Evolutionary conservation across 2,113 vertebrate species (phyloP), one percentile per base, ranked within the genome.

Genomic region (Bettongia penicillata): DNA sequence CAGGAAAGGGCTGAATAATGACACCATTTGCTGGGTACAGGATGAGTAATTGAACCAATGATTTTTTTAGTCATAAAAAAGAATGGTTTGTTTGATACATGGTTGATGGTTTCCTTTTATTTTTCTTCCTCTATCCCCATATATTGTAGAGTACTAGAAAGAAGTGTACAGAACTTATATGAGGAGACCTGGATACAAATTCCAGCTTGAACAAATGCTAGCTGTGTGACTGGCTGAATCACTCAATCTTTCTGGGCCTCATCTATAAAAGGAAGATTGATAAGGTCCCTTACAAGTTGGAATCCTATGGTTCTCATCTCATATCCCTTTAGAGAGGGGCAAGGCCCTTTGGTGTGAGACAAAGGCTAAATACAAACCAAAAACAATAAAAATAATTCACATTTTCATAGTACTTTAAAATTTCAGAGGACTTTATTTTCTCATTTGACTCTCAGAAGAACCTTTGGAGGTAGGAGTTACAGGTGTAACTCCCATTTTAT

Each of bases 41-140:
- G 48, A 14, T 91, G 61, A 37, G 9, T 53, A 51, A 94, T n/a
- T 22, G 51, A 26, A 47, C 10, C 0, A 51, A 26, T 92, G 11
- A 51, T 0, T 24, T 55, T 94, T 96, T 94, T n/a, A 53, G 52
- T 95, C 51, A 22, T 68, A 52, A 92, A 12, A 93, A 90, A 92
- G 57, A 94, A 49, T 94, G 51, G 84, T 55, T 91, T 91, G 51
- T 93, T 24, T 92, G n/a, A 61, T 61, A 61, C 93, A 51, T 77
- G 8, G 91, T 3, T 11, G 24, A 37, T 68, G 48, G 7, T 95
- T 93, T 0, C 91, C 43, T 93, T 95, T 94, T 51, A 57, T 28
- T 68, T 0, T 61, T 77, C 37, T 77, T 84, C 68, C 43, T 43
- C 61, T 19, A n/a, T 77, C 4, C n/a, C n/a, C 22, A 43, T n/a